Base-by-base conservation (phyloP, 1,140 invertebrate species). In the Himalopsyche phryganea region DNA sequence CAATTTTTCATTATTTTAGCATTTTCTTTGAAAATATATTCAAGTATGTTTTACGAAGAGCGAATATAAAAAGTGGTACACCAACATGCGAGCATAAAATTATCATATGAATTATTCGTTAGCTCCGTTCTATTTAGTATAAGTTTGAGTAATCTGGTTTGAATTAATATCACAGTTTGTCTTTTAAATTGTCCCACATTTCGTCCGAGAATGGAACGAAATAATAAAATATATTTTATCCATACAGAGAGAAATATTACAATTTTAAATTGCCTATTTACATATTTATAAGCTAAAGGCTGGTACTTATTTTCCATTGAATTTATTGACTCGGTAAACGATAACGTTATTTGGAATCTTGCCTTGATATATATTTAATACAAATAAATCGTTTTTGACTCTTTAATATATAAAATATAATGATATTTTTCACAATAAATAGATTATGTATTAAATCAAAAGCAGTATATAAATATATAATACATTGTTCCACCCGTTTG, bases 211-310 rank as follows among this genome's bases (percentile, higher is more conserved):
- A 19, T 45, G 18, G 11, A 47, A 47, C 28, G 42, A 47, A 55
- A 55, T 35, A 55, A 53, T 28, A 28, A 55, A 42, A 47, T 55
- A 44, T 46, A 55, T 44, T 40, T 38, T 40, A 47, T 46, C 52
- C 44, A 54, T 47, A 38, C 52, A 38, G 52, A 40, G 20, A 28
- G 38, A 47, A 55, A 40, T 47, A 55, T 60, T 60, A 53, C 50
- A 60, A 54, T 60, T 60, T 60, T 60, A 61, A 61, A 61, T 46
- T 28, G 48, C 51, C 28, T 42, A 55, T 61, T 61, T 61, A 46
- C 59, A 61, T 61, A 56, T 61, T 55, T 61, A 55, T 50, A 40
- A 50, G 13, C 50, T 42, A 49, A 46, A 50, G 38, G 15, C 19
- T 17, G 45, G 3, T 36, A 44, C 14, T 52, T 33, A 45, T 53